Evolutionary conservation across 2,113 vertebrate species (phyloP).

Genomic region (Mustelus asterias): DNA sequence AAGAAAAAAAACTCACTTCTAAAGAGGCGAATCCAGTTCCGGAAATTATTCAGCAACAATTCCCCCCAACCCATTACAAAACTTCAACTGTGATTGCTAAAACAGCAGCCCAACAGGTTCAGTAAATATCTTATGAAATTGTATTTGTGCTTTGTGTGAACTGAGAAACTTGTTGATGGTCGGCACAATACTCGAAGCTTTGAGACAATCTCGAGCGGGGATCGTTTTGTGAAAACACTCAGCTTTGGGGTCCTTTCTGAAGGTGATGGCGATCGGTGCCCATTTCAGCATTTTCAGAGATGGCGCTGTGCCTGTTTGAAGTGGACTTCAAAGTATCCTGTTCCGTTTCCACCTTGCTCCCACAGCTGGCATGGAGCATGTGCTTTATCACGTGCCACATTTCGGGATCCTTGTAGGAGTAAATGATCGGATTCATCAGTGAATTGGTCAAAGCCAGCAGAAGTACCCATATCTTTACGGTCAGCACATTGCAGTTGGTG

Average conservation of each 20-base stretch:
- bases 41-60: too few relatives aligned
- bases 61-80: neutral
- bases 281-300: neutral
- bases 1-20: neutral
- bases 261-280: too few relatives aligned
- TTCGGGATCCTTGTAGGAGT: slow-evolving; percentile 94
- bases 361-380: slow-evolving; percentile 72
- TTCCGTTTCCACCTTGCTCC: slow-evolving; percentile 41
- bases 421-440: slow-evolving; percentile 94
- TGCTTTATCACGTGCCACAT: slow-evolving; percentile 90
- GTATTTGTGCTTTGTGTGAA: neutral
- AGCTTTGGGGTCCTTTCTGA: neutral
- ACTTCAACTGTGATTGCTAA: neutral
- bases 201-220: neutral
- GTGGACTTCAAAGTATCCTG: neutral
- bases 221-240: too few relatives aligned
- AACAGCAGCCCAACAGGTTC: neutral
- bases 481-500: slow-evolving; percentile 62
- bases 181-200: neutral
- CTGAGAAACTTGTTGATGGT: neutral
- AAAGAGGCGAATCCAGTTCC: neutral
- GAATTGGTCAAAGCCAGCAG: slow-evolving; percentile 89
- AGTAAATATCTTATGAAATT: neutral
- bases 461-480: slow-evolving; percentile 83
- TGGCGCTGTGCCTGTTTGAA: neutral